phyloP scores from a whole-genome alignment of 2,797 vertebrate genomes.

The Acanthiza pusilla region DNA sequence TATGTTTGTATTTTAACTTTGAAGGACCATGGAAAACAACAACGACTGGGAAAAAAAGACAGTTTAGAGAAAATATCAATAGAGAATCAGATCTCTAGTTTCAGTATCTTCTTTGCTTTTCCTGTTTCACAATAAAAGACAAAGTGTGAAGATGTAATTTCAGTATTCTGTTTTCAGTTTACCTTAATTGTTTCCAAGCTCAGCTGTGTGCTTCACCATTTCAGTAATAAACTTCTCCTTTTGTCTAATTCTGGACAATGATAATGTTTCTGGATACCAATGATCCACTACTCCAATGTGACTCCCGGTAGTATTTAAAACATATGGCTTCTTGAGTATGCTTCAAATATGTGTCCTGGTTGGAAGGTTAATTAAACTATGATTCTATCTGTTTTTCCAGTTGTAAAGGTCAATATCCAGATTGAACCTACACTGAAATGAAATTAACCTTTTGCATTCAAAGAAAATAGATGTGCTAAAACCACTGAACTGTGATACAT shows the following conservation, averaged over 20 bases:
- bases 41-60: background rate
- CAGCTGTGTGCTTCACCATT: background rate
- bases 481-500: background rate
- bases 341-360: conserved; percentile 52
- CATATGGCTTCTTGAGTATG: conserved; percentile 1
- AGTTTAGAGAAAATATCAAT: background rate
- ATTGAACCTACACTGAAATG: conserved; percentile 53
- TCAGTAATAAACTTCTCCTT: background rate
- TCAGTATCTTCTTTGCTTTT: background rate
- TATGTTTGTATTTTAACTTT: background rate
- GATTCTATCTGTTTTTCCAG: conserved; percentile 63
- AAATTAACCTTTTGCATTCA: conserved; percentile 67
- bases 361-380: conserved; percentile 66
- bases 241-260: background rate
- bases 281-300: background rate
- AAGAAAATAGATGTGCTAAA: conserved; percentile 35
- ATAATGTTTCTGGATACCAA: background rate
- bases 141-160: background rate
- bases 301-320: conserved; percentile 29
- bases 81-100: background rate
- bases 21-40: background rate
- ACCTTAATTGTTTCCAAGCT: background rate
- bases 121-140: background rate
- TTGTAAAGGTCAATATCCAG: conserved; percentile 67
- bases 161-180: background rate